Evolutionary conservation across 2,797 vertebrate genomes (phyloP).

Genomic region (Falco naumanni): DNA sequence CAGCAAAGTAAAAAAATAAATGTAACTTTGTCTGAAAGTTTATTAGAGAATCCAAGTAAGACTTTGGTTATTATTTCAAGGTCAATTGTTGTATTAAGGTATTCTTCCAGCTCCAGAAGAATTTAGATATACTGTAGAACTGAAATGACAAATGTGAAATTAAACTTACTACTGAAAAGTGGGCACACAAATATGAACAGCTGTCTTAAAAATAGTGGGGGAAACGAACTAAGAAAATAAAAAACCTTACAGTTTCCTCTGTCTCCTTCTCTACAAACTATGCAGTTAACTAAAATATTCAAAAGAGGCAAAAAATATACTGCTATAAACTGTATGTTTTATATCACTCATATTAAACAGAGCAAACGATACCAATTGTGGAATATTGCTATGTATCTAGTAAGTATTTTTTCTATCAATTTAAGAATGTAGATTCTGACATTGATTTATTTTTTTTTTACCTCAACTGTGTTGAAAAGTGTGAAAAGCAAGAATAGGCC

Average conservation of each 20-base stretch:
- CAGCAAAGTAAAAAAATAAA: neutral
- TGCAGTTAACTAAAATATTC: neutral
- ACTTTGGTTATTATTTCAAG: neutral
- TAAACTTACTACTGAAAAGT: slow-evolving; percentile 6
- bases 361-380: neutral
- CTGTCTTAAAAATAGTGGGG: neutral
- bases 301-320: neutral
- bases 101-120: neutral
- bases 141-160: slow-evolving; percentile 28
- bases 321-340: neutral
- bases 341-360: neutral
- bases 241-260: neutral
- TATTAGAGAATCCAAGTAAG: neutral
- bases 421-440: neutral
- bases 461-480: neutral
- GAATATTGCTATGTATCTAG: neutral
- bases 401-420: neutral
- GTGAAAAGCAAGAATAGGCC: neutral
- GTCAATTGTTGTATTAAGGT: neutral
- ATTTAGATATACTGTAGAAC: neutral
- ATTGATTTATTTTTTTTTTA: neutral
- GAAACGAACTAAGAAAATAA: neutral
- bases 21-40: neutral
- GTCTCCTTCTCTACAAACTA: neutral
- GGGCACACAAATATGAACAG: neutral